Percentiles rank a stretch among this genome's conserved stretches.
Evolutionary conservation across 2,888 invertebrate genomes (phyloP).

Genomic region (Euphydryas editha): DNA sequence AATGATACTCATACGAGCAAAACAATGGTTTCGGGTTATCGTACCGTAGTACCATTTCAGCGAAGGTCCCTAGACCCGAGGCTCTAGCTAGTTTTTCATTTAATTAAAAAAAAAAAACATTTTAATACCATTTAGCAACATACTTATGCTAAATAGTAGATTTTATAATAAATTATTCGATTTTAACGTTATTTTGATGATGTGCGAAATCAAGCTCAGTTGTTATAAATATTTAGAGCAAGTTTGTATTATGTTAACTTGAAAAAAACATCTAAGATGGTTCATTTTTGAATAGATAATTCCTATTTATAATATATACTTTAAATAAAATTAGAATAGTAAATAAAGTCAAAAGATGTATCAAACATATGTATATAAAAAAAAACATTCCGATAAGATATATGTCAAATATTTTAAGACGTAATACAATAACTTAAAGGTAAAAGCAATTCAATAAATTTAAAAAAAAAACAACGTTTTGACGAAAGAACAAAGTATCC

Average conservation of each 20-base stretch:
- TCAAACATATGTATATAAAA: neutral
- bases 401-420: too few relatives aligned
- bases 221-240: slow-evolving; percentile 8
- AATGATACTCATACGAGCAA: slow-evolving; percentile 62
- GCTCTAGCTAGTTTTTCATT: slow-evolving; percentile 50
- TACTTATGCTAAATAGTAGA: neutral
- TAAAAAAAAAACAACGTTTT: too few relatives aligned
- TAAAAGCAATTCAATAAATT: too few relatives aligned
- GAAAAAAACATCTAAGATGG: neutral
- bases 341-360: neutral
- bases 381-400: neutral
- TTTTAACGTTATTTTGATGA: slow-evolving; percentile 7
- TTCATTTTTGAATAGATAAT: neutral
- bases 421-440: too few relatives aligned
- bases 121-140: slow-evolving; percentile 12
- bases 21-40: slow-evolving; percentile 74
- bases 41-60: slow-evolving; percentile 78
- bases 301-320: neutral
- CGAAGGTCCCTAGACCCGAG: slow-evolving; percentile 78
- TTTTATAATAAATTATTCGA: slow-evolving; percentile 19
- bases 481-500: too few relatives aligned
- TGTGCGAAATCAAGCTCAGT: slow-evolving; percentile 7
- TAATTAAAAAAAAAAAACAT: slow-evolving; percentile 13
- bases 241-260: neutral
- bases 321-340: neutral